A percentile compares a stretch with the other conserved stretches of the same genome.
Conservation (phyloP, 2,113 vertebrate species). For the Cardinalis cardinalis region DNA sequence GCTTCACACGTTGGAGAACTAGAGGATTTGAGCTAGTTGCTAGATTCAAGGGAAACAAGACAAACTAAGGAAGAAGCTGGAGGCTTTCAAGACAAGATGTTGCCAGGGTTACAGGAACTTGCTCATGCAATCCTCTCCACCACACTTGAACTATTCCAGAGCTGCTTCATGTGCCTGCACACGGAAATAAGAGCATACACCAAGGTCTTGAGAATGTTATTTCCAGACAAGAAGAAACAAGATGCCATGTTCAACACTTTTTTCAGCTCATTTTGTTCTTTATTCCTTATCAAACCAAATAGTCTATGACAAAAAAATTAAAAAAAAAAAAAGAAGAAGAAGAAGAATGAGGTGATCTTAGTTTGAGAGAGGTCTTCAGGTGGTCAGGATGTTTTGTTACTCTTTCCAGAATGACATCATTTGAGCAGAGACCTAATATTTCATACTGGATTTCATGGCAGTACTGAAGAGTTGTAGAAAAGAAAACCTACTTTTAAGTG, state of each 20-base stretch:
- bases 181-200: not conserved
- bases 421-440: not conserved
- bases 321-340: not conserved
- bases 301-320: not conserved
- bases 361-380: not conserved
- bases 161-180: not conserved
- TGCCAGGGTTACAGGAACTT: slow-evolving; percentile 8
- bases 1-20: not conserved
- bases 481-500: not conserved
- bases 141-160: not conserved
- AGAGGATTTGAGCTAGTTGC: not conserved
- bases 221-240: not conserved
- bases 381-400: not conserved
- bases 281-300: not conserved
- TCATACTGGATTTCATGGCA: not conserved
- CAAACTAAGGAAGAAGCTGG: not conserved
- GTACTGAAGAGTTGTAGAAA: not conserved
- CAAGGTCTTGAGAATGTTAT: not conserved
- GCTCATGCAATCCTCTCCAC: not conserved
- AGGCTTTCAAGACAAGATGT: not conserved
- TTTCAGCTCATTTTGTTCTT: not conserved
- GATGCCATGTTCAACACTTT: not conserved
- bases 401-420: not conserved
- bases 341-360: not conserved
- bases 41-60: not conserved